Evolutionary conservation across 2,113 vertebrate genomes (phyloP).

Genomic region (Pituophis catenifer): DNA sequence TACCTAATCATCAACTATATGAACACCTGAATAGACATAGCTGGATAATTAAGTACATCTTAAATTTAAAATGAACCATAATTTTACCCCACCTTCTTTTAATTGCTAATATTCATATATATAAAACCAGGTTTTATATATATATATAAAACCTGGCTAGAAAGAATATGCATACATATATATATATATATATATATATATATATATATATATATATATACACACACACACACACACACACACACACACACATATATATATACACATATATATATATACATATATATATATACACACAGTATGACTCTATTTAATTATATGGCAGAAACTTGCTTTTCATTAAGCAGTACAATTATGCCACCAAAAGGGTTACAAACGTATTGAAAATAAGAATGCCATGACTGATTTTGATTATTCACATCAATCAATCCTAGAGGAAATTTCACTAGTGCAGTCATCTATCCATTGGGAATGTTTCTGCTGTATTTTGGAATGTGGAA

Average conservation of each 20-base stretch:
- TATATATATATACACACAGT: too few relatives aligned
- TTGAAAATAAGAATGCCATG: background rate
- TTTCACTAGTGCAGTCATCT: background rate
- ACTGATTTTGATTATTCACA: background rate
- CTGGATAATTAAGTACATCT: background rate
- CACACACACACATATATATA: too few relatives aligned
- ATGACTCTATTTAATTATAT: background rate
- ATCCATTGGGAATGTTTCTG: background rate
- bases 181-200: too few relatives aligned
- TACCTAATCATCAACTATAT: slow-evolving; percentile 1
- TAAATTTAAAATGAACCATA: background rate
- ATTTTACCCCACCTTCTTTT: background rate
- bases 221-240: too few relatives aligned
- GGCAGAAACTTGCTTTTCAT: background rate
- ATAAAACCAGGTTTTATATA: too few relatives aligned
- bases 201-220: too few relatives aligned
- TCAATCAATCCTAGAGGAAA: background rate
- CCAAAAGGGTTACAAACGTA: background rate
- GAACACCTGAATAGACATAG: background rate
- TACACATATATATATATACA: too few relatives aligned
- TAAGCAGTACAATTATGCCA: background rate
- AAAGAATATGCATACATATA: too few relatives aligned
- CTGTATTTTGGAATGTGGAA: background rate
- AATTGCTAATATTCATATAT: background rate
- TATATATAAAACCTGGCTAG: too few relatives aligned